phyloP scores from a whole-genome alignment of 1,140 invertebrate species.

The Drosophila persimilis region DNA sequence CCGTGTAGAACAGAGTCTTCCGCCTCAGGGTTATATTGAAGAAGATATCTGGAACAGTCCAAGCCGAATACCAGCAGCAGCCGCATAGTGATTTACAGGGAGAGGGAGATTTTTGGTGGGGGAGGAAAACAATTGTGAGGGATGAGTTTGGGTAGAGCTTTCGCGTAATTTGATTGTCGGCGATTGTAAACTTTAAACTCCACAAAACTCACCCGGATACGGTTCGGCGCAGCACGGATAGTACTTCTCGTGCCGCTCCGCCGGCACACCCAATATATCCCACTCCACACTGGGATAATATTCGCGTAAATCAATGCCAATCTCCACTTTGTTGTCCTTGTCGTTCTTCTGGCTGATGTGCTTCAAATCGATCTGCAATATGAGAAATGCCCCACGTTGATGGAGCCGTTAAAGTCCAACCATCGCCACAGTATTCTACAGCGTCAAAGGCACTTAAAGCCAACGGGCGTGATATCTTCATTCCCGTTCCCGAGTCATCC shows the following conservation, averaged over 20 bases:
- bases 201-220: constrained; percentile 88
- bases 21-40: constrained; percentile 98
- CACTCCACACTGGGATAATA: constrained; percentile 98
- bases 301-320: constrained; percentile 96
- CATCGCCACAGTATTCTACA: constrained; percentile 13
- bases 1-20: constrained; percentile 98
- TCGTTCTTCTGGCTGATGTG: constrained; percentile 92
- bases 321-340: constrained; percentile 91
- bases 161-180: constrained; percentile 56
- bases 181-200: constrained; percentile 66
- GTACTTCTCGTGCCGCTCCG: constrained; percentile 94
- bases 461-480: constrained; percentile 44
- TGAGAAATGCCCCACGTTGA: constrained; percentile 37
- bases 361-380: constrained; percentile 92
- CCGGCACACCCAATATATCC: constrained; percentile 97
- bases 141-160: constrained; percentile 81
- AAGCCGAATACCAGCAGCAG: constrained; percentile 49
- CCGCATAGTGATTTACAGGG: constrained; percentile 35
- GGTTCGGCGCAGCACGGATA: constrained; percentile 95
- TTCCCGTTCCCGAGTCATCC: constrained; percentile 23
- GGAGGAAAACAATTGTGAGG: constrained; percentile 15
- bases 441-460: constrained; percentile 52
- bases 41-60: constrained; percentile 92
- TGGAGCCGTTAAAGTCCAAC: constrained; percentile 48
- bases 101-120: not conserved